Evolutionary conservation across 2,888 invertebrate genomes (phyloP), one percentile per base, ranked within the genome.

Genomic region (Gari tellinella): DNA sequence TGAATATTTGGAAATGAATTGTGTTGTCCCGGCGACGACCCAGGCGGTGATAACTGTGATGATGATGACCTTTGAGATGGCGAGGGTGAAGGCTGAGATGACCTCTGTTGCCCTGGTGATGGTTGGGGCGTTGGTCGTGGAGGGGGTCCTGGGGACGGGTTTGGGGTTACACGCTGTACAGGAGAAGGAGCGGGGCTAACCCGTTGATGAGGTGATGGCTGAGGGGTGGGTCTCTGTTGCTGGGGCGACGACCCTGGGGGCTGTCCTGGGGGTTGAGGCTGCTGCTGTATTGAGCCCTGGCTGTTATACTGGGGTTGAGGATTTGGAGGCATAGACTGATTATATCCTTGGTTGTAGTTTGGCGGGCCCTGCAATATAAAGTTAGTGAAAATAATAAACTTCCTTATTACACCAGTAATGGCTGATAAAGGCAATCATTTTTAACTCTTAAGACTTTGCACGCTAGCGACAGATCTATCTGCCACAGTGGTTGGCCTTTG

Each of bases 101-200:
- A 93, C 37, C 93, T 92, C 65, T 94, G 69, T 43, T 72, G 72
- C 94, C 49, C 94, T 93, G 79, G 67, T 62, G 81, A 76, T 62
- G 69, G 66, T 48, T 69, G 74, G 19, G 58, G 94, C 45, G 52
- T 65, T 49, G 81, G 73, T 53, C 75, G 94, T 23, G 53, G 72
- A 41, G 78, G 75, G 38, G 78, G 75, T 23, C 51, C 74, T n/a
- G 79, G 77, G 14, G 79, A 72, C 46, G 72, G 69, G 56, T 80
- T 77, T 19, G 67, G 76, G 26, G 69, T 69, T 26, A 61, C 57
- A 23, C 67, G 70, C 61, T 75, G 82, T 46, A 68, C 77, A 79
- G 72, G 77, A 67, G 75, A 70, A 31, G 72, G 78, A 52, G 69
- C 75, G 60, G 78, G 82, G 65, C 76, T 80, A 25, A 74, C 60